A percentile compares a stretch with the other conserved stretches of the same genome.
phyloP scores from a whole-genome alignment of 2,113 vertebrate genomes.

The Siniperca knerii region DNA sequence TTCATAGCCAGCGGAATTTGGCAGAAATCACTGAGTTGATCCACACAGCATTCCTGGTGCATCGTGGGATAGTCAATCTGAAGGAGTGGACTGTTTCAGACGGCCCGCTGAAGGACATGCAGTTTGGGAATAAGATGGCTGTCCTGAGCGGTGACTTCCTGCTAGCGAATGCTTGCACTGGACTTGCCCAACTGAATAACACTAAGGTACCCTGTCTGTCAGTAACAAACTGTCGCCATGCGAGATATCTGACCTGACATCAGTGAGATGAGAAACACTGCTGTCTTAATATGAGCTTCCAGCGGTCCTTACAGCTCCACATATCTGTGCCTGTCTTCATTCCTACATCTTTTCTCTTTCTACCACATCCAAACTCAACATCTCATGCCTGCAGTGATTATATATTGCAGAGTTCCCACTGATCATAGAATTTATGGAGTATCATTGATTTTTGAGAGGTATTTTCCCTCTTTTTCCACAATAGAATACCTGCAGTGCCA shows the following conservation, averaged over 20 bases:
- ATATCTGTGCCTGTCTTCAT: background rate
- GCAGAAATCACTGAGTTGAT: slow-evolving; percentile 98
- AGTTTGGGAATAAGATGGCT: slow-evolving; percentile 99
- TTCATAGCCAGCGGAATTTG: slow-evolving; percentile 92
- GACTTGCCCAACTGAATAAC: slow-evolving; percentile 93
- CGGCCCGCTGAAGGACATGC: slow-evolving; percentile 96
- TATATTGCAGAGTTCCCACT: background rate
- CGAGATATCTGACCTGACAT: slow-evolving; percentile 23
- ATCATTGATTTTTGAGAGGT: background rate
- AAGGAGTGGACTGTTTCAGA: slow-evolving; percentile 92
- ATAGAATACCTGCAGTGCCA: background rate
- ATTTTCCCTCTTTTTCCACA: background rate
- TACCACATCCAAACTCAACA: background rate
- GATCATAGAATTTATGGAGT: background rate
- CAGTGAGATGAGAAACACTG: slow-evolving; percentile 12
- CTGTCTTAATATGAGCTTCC: slow-evolving; percentile 1
- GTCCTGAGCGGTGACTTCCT: slow-evolving; percentile 97
- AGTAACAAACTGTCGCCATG: background rate
- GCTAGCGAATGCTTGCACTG: slow-evolving; percentile 94
- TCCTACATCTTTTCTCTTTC: background rate
- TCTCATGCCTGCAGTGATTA: background rate
- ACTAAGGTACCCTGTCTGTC: slow-evolving; percentile 88
- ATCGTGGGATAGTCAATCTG: slow-evolving; percentile 95
- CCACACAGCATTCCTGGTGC: slow-evolving; percentile 97
- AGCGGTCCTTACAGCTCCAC: background rate